Base-by-base conservation (phyloP, 92 coral and sea anemone species). In the Epizoanthus rinbou region DNA sequence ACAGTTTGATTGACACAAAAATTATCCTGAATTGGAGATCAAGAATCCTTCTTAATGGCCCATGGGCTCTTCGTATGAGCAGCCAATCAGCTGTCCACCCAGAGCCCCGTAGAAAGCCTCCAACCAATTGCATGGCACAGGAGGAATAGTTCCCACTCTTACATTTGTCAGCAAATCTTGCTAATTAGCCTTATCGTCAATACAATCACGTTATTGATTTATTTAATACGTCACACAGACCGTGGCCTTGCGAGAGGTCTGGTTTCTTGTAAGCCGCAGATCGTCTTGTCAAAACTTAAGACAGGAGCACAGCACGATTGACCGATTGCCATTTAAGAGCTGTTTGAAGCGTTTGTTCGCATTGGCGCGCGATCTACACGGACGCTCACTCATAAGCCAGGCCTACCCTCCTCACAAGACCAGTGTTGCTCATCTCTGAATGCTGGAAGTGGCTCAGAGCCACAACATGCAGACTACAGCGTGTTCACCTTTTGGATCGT, bases 141-240 rank as follows among this genome's bases (percentile, higher is more conserved):
- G 79, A 47, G 80, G 81, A 90, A 69, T 85, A 73, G 67, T 88
- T 80, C 87, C 65, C 76, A 85, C 92, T 85, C 89, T 73, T 80
- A 92, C 86, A 91, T 91, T 93, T 93, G 98, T 93, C 94, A 93
- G 98, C 92, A 91, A 91, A 93, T 91, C 91, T 91, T 91, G 88
- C 98, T 95, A 95, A 95, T 95, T 95, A 94, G 93, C 94, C 93
- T 95, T 95, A 95, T 95, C 98, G 85, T 87, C 95, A 95, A 92
- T 88, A 90, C 94, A 95, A 95, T 95, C 98, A 84, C 87, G 89
- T 90, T 92, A 97, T 94, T 97, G 98, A 97, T 97, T 94, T 97
- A 97, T 91, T 93, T 93, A 92, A 97, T 97, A 97, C 91, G 93
- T 88, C 95, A 92, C 87, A 89, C 87, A 93, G 85, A 71, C 84